Evolutionary conservation across 1,140 invertebrate species (phyloP).

Genomic region (Aphaenogaster rudis): DNA sequence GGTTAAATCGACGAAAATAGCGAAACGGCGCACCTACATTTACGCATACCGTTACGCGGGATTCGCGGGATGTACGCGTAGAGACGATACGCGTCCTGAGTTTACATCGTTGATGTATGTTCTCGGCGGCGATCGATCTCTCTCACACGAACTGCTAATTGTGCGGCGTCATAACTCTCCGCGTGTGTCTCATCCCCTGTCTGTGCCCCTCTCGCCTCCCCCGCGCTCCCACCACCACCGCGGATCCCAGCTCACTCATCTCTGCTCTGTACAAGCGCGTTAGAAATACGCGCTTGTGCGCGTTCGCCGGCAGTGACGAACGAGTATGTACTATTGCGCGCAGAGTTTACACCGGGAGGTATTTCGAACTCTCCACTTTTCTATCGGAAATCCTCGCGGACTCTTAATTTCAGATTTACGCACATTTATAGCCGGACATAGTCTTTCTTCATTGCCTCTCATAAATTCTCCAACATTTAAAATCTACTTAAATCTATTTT

Average conservation of each 20-base stretch:
- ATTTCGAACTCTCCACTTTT: conserved; percentile 49
- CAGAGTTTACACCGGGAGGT: conserved; percentile 41
- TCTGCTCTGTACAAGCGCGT: conserved; percentile 60
- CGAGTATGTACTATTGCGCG: conserved; percentile 58
- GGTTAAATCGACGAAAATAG: conserved; percentile 81
- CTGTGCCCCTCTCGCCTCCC: not conserved
- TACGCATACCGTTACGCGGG: conserved; percentile 58
- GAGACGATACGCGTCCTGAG: conserved; percentile 80
- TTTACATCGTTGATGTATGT: conserved; percentile 86
- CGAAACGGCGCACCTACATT: conserved; percentile 77
- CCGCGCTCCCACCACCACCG: not conserved
- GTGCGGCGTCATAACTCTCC: conserved; percentile 87
- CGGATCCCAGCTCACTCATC: conserved; percentile 53
- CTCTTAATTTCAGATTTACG: conserved; percentile 37
- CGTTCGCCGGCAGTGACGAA: conserved; percentile 62
- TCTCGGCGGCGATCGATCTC: conserved; percentile 86
- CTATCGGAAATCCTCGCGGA: conserved; percentile 10
- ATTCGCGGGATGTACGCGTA: conserved; percentile 58
- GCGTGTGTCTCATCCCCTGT: conserved; percentile 67
- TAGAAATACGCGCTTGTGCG: conserved; percentile 63
- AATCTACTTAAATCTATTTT: too few species aligned
- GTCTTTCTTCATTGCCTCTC: not conserved
- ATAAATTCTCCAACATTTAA: too few species aligned
- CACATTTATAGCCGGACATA: not conserved
- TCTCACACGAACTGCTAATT: conserved; percentile 87